A percentile compares a stretch with the other conserved stretches of the same genome.
Conservation (phyloP, 1,140 invertebrate species). For the Octopus sinensis region DNA sequence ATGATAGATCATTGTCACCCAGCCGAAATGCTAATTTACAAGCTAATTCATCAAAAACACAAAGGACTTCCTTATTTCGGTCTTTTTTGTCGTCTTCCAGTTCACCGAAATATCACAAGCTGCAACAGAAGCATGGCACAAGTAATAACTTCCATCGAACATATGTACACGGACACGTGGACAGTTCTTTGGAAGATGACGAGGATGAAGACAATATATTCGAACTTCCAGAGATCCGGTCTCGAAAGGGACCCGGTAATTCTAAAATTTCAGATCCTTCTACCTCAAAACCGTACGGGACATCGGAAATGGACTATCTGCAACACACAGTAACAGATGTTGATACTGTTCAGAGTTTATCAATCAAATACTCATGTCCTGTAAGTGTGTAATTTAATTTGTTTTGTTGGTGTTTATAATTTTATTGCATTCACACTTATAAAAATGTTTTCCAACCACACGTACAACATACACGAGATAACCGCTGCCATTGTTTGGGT, state of each 20-base stretch:
- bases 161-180: slow-evolving; percentile 11
- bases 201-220: slow-evolving; percentile 33
- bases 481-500: too few species aligned
- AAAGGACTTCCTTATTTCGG: too few species aligned
- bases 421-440: too few species aligned
- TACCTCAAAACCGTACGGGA: slow-evolving; percentile 10
- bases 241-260: slow-evolving; percentile 14
- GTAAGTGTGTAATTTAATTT: slow-evolving; percentile 25
- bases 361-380: slow-evolving; percentile 46
- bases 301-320: slow-evolving; percentile 31
- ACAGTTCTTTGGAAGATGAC: slow-evolving; percentile 37
- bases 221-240: slow-evolving; percentile 42
- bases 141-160: background rate
- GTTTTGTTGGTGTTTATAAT: too few species aligned
- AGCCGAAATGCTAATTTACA: too few species aligned
- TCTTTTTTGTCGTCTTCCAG: background rate
- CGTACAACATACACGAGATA: too few species aligned
- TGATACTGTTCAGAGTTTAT: slow-evolving; percentile 43
- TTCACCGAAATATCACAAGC: background rate
- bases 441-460: too few species aligned
- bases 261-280: slow-evolving; percentile 13
- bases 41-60: too few species aligned
- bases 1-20: too few species aligned
- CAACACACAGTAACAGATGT: slow-evolving; percentile 39
- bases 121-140: background rate